Evolutionary conservation across 2,888 invertebrate species (phyloP).

Genomic region (Trachelus stipa): DNA sequence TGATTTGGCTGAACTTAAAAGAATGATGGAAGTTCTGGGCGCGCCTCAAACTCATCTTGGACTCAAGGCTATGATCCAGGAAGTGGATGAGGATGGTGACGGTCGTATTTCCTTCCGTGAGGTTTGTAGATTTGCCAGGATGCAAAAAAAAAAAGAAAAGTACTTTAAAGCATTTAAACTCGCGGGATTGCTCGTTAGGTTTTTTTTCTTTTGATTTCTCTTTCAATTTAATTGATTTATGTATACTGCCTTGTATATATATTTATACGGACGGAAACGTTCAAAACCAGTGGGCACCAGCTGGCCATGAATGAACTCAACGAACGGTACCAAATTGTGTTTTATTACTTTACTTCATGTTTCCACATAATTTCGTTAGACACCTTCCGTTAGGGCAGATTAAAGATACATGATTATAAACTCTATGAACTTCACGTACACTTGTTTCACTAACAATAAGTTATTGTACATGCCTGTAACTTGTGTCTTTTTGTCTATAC

Average conservation of each 20-base stretch:
- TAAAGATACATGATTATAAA: neutral
- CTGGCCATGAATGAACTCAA: neutral
- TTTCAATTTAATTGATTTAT: neutral
- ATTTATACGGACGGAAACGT: neutral
- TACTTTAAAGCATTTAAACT: neutral
- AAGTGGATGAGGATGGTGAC: slow-evolving; percentile 89
- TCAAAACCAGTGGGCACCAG: neutral
- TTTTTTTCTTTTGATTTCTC: neutral
- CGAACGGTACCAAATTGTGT: neutral
- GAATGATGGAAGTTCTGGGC: slow-evolving; percentile 96
- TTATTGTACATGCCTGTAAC: neutral
- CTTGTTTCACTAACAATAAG: neutral
- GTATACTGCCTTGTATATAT: neutral
- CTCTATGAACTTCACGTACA: neutral
- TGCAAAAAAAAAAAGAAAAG: neutral
- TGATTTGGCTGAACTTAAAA: slow-evolving; percentile 89
- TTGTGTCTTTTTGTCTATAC: slow-evolving; percentile 26
- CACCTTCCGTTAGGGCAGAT: neutral
- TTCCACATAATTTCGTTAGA: neutral
- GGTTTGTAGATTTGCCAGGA: slow-evolving; percentile 59
- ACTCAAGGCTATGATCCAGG: slow-evolving; percentile 93
- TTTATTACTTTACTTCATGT: neutral
- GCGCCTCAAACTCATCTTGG: slow-evolving; percentile 97
- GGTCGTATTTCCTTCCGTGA: slow-evolving; percentile 92
- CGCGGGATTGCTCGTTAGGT: neutral